These are phyloP conservation scores for Python bivittatus DNA, from an alignment of 2,113 vertebrate genomes.

Conservation along the genomic window DNA sequence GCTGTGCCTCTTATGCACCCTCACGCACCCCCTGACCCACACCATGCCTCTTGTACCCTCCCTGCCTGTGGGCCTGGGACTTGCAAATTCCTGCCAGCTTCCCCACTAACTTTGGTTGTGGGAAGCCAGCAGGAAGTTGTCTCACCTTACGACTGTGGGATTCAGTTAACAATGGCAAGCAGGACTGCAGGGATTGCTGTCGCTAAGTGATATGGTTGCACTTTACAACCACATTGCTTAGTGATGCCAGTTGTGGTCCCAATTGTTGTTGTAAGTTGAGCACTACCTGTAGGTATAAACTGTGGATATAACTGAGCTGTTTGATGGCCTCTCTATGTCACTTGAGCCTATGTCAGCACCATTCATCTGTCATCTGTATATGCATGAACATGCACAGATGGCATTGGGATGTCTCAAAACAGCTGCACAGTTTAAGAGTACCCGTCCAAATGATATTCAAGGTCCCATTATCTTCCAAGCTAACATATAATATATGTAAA, in stretches of 20 bases:
- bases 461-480: neutral
- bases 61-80: neutral
- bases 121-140: neutral
- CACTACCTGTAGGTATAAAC: neutral
- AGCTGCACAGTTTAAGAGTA: neutral
- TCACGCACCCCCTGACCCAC: neutral
- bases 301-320: neutral
- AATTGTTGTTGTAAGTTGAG: neutral
- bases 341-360: neutral
- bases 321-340: neutral
- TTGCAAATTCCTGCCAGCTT: neutral
- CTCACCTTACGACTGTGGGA: neutral
- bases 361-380: neutral
- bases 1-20: neutral
- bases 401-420: neutral
- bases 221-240: neutral
- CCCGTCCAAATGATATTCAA: neutral
- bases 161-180: neutral
- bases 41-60: neutral
- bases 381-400: neutral
- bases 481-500: neutral
- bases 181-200: neutral
- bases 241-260: neutral
- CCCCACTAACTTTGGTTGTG: neutral
- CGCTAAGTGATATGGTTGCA: neutral